Evolutionary conservation across 2,113 vertebrate species (phyloP).

Genomic region (Chionis minor): DNA sequence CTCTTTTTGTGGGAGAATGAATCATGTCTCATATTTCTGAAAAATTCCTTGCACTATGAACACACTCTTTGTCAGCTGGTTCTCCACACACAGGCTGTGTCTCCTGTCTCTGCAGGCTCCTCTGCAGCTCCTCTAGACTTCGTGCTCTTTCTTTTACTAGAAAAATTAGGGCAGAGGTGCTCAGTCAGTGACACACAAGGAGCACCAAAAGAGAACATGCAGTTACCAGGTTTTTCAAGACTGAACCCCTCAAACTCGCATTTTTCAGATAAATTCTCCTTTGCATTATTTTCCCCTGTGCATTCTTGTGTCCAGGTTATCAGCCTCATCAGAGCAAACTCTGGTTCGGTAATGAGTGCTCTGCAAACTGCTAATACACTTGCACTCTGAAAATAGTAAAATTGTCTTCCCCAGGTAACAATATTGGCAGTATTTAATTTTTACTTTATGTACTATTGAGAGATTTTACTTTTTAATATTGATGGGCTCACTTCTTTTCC

Average conservation of each 20-base stretch:
- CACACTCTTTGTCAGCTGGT: neutral
- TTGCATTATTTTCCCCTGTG: neutral
- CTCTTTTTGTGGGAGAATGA: slow-evolving; percentile 55
- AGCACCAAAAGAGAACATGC: neutral
- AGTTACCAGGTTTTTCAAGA: neutral
- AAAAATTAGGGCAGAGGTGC: neutral
- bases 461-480: neutral
- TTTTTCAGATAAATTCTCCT: neutral
- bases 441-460: neutral
- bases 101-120: neutral
- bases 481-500: neutral
- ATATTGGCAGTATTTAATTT: neutral
- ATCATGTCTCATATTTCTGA: slow-evolving; percentile 42
- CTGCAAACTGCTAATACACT: neutral
- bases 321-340: neutral
- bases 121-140: neutral
- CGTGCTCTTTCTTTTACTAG: neutral
- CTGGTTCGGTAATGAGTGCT: neutral
- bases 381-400: neutral
- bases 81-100: neutral
- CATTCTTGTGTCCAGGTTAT: neutral
- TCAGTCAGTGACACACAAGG: neutral
- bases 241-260: neutral
- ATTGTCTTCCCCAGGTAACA: neutral
- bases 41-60: slow-evolving; percentile 19